Evolutionary conservation across 1,140 invertebrate genomes (phyloP), one percentile per base, ranked within the genome.

Genomic region (Drosophila parabipectinata): DNA sequence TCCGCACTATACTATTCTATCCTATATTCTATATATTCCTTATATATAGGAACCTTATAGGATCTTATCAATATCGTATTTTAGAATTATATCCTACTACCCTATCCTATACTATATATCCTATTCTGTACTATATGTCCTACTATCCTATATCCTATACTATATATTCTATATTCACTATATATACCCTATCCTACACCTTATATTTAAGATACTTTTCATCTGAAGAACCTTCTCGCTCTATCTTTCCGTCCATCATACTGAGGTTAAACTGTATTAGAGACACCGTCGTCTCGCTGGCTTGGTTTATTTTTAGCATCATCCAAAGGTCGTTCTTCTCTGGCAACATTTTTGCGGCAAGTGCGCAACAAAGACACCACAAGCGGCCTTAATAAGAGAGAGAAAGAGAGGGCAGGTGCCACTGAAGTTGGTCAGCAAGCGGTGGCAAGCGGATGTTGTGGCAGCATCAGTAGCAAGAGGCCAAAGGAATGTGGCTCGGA

Each of bases 301-400:
- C 67, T 73, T 52, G 63, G 76, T 73, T 88, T 88, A 89, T 89
- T 89, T 89, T 89, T 89, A 89, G 85, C 82, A 82, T 61, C 68
- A 68, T 62, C 53, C 85, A 90, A 90, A 89, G 85, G 85, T 89
- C 85, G 85, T 89, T 89, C 80, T 77, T 78, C 73, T 75, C 54
- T 24, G 55, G 72, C 73, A 76, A 51, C 73, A 76, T 76, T 61
- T 82, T 71, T 81, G 68, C 64, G 45, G 64, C 56, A 76, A 71
- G 52, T 64, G 37, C 28, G 66, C 32, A 41, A 63, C 50, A 32
- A 54, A 67, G 39, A 67, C 37, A 61, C 18, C 12, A 15, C 10
- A 47, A 30, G 30, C 18, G 1, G 18, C 1, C 18, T 1, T 1
- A 18, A 18, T 1, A 26, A 34, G 24, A n/a, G 12, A 39, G 9